phyloP scores from a whole-genome alignment of 2,113 vertebrate species.

The Psephotus haematonotus region DNA sequence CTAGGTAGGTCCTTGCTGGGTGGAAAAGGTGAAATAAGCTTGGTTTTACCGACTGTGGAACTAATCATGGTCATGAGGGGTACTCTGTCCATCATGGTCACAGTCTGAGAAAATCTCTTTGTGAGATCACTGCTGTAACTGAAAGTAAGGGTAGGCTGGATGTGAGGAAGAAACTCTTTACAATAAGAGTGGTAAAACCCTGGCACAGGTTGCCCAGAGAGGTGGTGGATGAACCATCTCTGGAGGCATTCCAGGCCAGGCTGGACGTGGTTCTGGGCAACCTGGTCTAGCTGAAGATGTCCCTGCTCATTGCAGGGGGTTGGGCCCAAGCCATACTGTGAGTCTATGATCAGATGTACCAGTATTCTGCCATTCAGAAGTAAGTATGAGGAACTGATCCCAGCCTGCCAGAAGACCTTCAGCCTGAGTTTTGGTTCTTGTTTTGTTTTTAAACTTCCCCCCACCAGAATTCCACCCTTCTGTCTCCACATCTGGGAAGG shows the following conservation, averaged over 20 bases:
- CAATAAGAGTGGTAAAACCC: not conserved
- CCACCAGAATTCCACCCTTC: not conserved
- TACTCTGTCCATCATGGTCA: not conserved
- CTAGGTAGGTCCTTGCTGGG: conserved; percentile 79
- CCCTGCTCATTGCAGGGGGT: not conserved
- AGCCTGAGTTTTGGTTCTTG: not conserved
- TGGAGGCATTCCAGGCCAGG: not conserved
- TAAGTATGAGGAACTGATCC: not conserved
- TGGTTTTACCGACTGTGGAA: not conserved
- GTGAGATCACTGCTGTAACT: not conserved
- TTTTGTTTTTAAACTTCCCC: not conserved
- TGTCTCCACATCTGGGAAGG: not conserved
- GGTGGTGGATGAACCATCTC: not conserved
- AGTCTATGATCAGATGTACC: not conserved
- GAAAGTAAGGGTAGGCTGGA: not conserved
- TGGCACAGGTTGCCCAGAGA: not conserved
- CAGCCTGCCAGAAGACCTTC: not conserved
- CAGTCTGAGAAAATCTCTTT: not conserved
- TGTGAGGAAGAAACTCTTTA: not conserved
- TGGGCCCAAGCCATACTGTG: not conserved
- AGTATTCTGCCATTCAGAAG: not conserved
- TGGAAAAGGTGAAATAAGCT: not conserved
- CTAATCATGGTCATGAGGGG: not conserved
- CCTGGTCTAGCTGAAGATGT: not conserved
- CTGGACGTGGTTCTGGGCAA: not conserved